phyloP scores from a whole-genome alignment of 2,888 invertebrate genomes.

The Melanophora roralis region DNA sequence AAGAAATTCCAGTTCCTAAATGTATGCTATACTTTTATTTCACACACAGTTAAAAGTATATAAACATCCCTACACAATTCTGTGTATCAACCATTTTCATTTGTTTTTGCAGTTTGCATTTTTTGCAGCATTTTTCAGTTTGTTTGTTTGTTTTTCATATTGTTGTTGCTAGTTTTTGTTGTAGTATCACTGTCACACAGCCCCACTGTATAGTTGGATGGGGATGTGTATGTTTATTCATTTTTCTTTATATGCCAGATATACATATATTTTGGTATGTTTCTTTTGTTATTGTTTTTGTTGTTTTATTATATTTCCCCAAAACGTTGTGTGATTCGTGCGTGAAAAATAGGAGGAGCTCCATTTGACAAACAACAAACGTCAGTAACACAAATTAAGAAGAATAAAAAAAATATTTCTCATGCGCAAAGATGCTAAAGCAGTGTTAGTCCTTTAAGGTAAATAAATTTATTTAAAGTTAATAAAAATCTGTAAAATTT shows the following conservation, averaged over 20 bases:
- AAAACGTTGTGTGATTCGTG: conserved; percentile 70
- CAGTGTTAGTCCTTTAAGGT: too few relatives aligned
- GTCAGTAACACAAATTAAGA: conserved; percentile 9
- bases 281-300: conserved; percentile 27
- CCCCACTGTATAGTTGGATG: not conserved
- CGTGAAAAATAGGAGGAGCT: conserved; percentile 75
- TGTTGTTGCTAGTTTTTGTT: conserved; percentile 1
- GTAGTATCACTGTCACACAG: not conserved
- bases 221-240: not conserved
- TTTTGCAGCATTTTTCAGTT: conserved; percentile 34
- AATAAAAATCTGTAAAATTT: not conserved
- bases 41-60: not conserved
- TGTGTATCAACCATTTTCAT: not conserved
- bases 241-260: conserved; percentile 35
- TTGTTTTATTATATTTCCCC: conserved; percentile 27
- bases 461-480: not conserved
- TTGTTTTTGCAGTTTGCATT: conserved; percentile 29
- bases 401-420: conserved; percentile 33
- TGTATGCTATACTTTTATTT: conserved; percentile 23
- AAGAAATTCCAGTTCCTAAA: conserved; percentile 47
- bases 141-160: not conserved
- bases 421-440: conserved; percentile 63
- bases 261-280: conserved; percentile 27
- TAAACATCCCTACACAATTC: not conserved
- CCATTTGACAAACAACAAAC: conserved; percentile 56